Conservation (phyloP, 2,888 invertebrate species). For the Melanotus villosus region DNA sequence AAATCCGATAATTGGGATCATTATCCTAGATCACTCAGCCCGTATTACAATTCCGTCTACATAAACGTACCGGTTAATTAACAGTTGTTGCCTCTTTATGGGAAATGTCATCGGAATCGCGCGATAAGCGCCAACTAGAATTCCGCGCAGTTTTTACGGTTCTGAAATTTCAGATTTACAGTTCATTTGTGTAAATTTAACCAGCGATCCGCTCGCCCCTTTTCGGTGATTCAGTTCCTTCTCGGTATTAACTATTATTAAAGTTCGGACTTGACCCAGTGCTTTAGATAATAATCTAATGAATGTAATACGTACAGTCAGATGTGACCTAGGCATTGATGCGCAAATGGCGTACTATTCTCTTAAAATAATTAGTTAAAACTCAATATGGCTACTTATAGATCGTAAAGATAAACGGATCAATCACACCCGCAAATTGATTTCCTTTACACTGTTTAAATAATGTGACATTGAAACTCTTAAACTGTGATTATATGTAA, state of each 20-base stretch:
- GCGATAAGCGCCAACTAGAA: not conserved
- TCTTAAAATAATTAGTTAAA: slow-evolving; percentile 1
- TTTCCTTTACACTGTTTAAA: not conserved
- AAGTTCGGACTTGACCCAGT: slow-evolving; percentile 42
- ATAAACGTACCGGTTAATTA: slow-evolving; percentile 45
- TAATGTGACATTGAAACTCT: not conserved
- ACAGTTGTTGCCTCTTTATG: slow-evolving; percentile 46
- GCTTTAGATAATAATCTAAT: slow-evolving; percentile 49
- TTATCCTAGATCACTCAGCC: slow-evolving; percentile 58
- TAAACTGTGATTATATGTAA: too few relatives aligned
- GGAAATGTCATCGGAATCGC: slow-evolving; percentile 28
- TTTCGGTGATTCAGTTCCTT: not conserved
- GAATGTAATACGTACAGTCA: slow-evolving; percentile 38
- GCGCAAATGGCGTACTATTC: slow-evolving; percentile 48
- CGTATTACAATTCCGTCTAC: slow-evolving; percentile 47
- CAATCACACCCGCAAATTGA: slow-evolving; percentile 1
- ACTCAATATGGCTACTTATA: slow-evolving; percentile 5
- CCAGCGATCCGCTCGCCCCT: too few relatives aligned
- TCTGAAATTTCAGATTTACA: not conserved
- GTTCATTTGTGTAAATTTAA: too few relatives aligned
- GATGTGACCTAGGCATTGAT: slow-evolving; percentile 59
- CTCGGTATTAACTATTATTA: slow-evolving; percentile 1
- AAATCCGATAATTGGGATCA: slow-evolving; percentile 65
- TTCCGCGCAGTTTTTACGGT: not conserved
- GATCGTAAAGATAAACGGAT: not conserved